Evolutionary conservation across 2,797 vertebrate genomes (phyloP), one percentile per base, ranked within the genome.

Genomic region (Crenuchus spilurus): DNA sequence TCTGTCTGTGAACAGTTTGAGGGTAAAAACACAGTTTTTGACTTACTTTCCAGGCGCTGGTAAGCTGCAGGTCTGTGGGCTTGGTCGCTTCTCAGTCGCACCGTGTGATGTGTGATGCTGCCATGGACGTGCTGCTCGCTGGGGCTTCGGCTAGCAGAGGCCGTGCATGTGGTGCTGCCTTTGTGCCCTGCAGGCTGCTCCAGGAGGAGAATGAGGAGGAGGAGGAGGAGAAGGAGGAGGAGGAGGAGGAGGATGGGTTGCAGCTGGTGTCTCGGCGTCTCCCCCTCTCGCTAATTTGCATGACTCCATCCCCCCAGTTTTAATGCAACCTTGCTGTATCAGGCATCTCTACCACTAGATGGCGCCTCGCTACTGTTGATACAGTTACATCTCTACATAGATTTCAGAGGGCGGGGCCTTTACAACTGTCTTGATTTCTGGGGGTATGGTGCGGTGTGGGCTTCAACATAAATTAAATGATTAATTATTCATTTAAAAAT

Each of bases 251-350:
- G 73, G 64, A 70, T 68, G 78, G 75, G 85, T 80, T 87, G 87
- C 90, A 82, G 90, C 87, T 77, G 90, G 89, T 86, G 73, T 78
- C n/a, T n/a, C n/a, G n/a, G n/a, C n/a, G 87, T 85, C 88, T 88
- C 84, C 84, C 62, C 84, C 61, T 86, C 73, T 76, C 71, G 88
- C 87, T 71, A 84, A 87, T 85, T 92, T 83, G 89, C 90, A 90
- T 86, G 72, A 76, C 90, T 89, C 86, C 82, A 80, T 81, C 87
- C 84, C 93, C 46, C 20, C 54, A 84, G 85, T 24, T 81, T 88
- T 87, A 75, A 91, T 84, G 89, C 89, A 83, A 89, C 85, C 85
- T 87, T 87, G 71, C 84, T 48, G 68, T 62, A 46, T 30, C 39
- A 30, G 69, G 18, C 7, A 0, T 24, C 6, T 16, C 10, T 5